phyloP scores from a whole-genome alignment of 37 sponge, comb jelly and placozoan species.

The Agelas oroides region DNA sequence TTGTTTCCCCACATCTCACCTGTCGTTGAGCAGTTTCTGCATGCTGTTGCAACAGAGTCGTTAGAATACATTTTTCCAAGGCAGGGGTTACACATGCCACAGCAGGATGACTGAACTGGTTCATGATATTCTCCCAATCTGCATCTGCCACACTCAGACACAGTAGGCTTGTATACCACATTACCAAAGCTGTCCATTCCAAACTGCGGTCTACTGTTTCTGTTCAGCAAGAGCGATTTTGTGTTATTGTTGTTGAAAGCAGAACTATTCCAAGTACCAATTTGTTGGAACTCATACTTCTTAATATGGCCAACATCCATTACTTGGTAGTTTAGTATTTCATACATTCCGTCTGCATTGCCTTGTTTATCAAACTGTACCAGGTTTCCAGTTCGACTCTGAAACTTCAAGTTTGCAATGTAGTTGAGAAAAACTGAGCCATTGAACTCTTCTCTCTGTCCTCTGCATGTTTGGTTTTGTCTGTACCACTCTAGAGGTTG shows the following conservation, averaged over 20 bases:
- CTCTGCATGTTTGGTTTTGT: conserved; percentile 28
- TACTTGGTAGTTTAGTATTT: conserved; percentile 47
- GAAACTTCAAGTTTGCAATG: conserved; percentile 64
- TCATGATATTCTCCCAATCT: neutral
- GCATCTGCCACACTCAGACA: conserved; percentile 16
- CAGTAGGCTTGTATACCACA: neutral
- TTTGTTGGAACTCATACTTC: neutral
- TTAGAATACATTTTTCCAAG: conserved; percentile 35
- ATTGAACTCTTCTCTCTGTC: conserved; percentile 23
- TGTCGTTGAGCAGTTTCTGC: conserved; percentile 43
- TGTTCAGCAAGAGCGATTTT: neutral
- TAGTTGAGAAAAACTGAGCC: conserved; percentile 23
- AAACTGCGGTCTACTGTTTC: conserved; percentile 15
- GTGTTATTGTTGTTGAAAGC: neutral
- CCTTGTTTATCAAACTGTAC: conserved; percentile 61
- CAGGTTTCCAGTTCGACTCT: conserved; percentile 13
- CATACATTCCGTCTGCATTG: conserved; percentile 29
- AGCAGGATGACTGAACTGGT: conserved; percentile 46
- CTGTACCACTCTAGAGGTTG: conserved; percentile 26
- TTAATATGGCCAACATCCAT: neutral
- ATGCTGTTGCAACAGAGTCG: neutral
- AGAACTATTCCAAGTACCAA: conserved; percentile 54
- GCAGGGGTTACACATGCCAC: conserved; percentile 68
- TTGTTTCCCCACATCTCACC: conserved; percentile 48
- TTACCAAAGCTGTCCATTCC: conserved; percentile 4